Base-by-base conservation (phyloP, 2,888 invertebrate species). In the Carabus problematicus region DNA sequence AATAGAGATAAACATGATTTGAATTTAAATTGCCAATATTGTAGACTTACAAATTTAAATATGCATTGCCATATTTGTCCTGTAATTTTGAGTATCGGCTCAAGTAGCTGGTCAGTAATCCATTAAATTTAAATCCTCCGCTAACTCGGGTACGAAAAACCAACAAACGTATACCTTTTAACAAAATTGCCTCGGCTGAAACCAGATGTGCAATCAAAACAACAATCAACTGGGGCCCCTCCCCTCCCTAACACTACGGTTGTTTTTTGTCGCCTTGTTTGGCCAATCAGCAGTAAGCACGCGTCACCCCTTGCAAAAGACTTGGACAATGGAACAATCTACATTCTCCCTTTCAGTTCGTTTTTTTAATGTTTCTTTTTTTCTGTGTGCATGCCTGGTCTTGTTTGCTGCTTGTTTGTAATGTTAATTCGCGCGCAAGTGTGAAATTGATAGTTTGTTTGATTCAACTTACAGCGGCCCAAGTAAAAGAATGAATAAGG, bases 391-490 rank as follows among this genome's bases (percentile, higher is more conserved):
- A 64, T 71, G 59, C 47, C 56, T 69, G 69, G 66, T 69, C 64
- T 67, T 70, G 72, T 71, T 72, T 73, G 70, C 67, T 72, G 67
- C 43, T 45, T 70, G 64, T 66, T 73, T 72, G 70, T 68, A 64
- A 70, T 67, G 73, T 66, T 73, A 73, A 74, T 74, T 71, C 71
- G 70, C 73, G 61, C 54, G 61, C 74, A 71, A 74, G 74, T 74
- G 75, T 75, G 76, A 77, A 77, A 77, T 77, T 77, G 76, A 76
- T 76, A 75, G 76, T 75, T 75, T 75, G 76, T 76, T 76, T 71
- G 43, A 45, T 45, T 45, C 45, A 14, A 3, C 7, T 14, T 45
- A 52, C 14, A 52, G 52, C 16, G 6, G 52, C 12, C 18, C 1
- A 52, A 12, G 9, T 52, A 45, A 45, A 45, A 45, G n/a, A 45